These are phyloP conservation scores for Heliconius sara DNA, from an alignment of 2,888 invertebrate species.

Conservation along the genomic window DNA sequence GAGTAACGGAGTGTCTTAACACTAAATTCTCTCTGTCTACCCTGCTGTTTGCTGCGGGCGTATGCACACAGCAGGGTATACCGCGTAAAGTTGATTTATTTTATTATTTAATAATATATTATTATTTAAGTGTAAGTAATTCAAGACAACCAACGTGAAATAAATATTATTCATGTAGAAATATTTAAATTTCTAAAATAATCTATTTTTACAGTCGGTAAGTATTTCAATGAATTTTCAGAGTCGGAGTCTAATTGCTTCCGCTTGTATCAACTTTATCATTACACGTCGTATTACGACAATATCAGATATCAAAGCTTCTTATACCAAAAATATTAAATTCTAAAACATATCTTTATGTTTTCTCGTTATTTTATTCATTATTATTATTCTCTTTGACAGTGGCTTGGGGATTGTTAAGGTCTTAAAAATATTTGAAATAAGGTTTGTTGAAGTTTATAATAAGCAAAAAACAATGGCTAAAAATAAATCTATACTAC, in stretches of 20 bases:
- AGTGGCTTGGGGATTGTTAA: too few relatives aligned
- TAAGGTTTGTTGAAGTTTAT: too few relatives aligned
- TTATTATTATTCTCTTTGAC: too few relatives aligned
- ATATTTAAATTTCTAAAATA: conserved; percentile 7
- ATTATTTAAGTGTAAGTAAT: not conserved
- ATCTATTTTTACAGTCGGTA: not conserved
- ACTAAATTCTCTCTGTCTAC: too few relatives aligned
- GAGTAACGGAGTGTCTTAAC: too few relatives aligned
- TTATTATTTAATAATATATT: too few relatives aligned
- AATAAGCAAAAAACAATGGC: too few relatives aligned
- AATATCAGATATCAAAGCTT: not conserved
- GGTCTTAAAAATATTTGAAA: too few relatives aligned
- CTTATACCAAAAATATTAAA: not conserved
- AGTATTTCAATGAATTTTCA: conserved; percentile 1
- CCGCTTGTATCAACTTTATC: conserved; percentile 16
- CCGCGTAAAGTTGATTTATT: too few relatives aligned
- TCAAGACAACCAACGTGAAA: not conserved
- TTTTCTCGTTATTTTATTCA: not conserved
- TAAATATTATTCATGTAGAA: not conserved
- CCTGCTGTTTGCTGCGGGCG: too few relatives aligned
- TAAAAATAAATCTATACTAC: too few relatives aligned
- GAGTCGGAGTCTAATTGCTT: conserved; percentile 7
- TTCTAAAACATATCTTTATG: not conserved
- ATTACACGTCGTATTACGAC: conserved; percentile 6
- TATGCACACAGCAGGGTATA: too few relatives aligned